Evolutionary conservation across 2,888 invertebrate species (phyloP), one percentile per base, ranked within the genome.

Genomic region (Ferrisia virgata): DNA sequence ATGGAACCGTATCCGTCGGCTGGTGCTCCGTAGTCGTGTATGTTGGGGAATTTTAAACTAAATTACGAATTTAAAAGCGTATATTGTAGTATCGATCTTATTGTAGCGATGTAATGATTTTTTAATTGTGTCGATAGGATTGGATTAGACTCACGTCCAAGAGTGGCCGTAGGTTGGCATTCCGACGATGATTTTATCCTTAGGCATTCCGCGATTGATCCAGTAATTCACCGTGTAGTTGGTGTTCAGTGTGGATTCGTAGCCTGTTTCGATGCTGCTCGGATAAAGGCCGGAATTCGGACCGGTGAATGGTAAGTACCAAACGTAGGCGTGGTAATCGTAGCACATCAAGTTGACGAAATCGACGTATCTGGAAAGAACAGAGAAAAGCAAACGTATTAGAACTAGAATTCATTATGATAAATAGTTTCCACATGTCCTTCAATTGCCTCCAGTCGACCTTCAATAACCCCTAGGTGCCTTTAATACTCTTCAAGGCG

Each of bases 291-390:
- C 96, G 0, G 96, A 92, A 89, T 97, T 97, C 15, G 95, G 90
- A 86, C 91, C 94, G 22, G 96, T 96, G 86, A 95, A 92, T 0
- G 96, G 96, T 1, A 94, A 93, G 85, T 92, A 91, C 88, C 91
- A 91, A 4, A 92, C 91, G 87, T 92, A 97, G 87, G 92, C 94
- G 88, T 97, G 96, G 87, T 92, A 97, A 88, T 97, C 97, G 88
- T 97, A 97, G 0, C 94, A 92, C 97, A 97, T 97, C n/a, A 97
- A 88, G 88, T 95, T 96, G 0, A 96, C 92, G 89, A 92, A 95
- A 88, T 97, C 96, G 0, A 93, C 92, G 88, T 94, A 90, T 81
- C 93, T 93, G 87, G 84, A 89, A 88, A 85, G 18, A 53, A 15
- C 28, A 2, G 64, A 25, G 15, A 39, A 81, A 15, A 31, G 9